A percentile compares a stretch with the other conserved stretches of the same genome.
These are phyloP conservation scores for Micronisus gabar DNA, from an alignment of 2,113 vertebrate species.

Conservation along the genomic window DNA sequence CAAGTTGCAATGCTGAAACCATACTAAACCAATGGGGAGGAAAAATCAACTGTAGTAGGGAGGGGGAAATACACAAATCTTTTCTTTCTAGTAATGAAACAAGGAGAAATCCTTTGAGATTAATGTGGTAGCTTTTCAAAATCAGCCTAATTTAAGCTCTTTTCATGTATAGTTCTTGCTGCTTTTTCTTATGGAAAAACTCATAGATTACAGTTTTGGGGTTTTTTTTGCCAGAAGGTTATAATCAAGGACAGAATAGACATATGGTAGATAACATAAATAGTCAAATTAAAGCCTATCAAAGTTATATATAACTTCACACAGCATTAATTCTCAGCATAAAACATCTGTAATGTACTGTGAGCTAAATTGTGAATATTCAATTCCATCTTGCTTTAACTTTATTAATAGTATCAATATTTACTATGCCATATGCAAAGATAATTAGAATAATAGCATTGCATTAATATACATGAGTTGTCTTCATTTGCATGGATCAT, in stretches of 20 bases:
- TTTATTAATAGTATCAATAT: slow-evolving; percentile 33
- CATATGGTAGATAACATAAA: background rate
- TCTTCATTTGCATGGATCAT: background rate
- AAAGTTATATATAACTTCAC: background rate
- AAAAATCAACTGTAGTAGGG: background rate
- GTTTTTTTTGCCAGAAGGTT: background rate
- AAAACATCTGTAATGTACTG: background rate
- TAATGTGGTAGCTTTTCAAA: background rate
- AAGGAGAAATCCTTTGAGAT: background rate
- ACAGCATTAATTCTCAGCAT: slow-evolving; percentile 1
- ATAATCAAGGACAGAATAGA: slow-evolving; percentile 1
- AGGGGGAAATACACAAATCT: background rate
- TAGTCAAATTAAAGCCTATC: background rate
- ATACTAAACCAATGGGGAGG: background rate
- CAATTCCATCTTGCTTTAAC: background rate
- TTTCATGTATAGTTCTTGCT: background rate
- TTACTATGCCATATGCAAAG: slow-evolving; percentile 9
- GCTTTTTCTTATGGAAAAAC: background rate
- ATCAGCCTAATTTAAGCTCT: background rate
- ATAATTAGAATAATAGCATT: background rate
- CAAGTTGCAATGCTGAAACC: background rate
- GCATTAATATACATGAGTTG: background rate
- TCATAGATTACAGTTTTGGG: background rate
- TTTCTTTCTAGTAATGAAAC: background rate
- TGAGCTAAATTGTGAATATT: slow-evolving; percentile 21